Conservation (phyloP, 2,113 vertebrate genomes). For the Percopsis transmontana region DNA sequence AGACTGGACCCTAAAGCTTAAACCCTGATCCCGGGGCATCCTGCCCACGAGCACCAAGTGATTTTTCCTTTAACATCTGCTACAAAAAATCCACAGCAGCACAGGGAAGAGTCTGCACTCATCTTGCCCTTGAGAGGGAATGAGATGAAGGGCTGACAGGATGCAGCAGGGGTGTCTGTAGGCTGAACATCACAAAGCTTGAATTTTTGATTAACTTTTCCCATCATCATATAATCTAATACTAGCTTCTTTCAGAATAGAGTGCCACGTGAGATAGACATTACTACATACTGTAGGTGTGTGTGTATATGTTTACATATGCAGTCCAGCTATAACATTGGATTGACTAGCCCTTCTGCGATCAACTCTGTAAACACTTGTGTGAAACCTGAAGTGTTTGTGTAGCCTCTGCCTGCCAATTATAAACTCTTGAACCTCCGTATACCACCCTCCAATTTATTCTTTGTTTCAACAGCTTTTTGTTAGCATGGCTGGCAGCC, state of each 20-base stretch:
- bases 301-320: too few relatives aligned
- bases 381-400: conserved; percentile 29
- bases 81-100: conserved; percentile 36
- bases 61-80: conserved; percentile 74
- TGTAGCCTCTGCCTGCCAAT: conserved; percentile 30
- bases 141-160: conserved; percentile 29
- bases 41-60: conserved; percentile 59
- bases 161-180: conserved; percentile 24
- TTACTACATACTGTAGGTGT: background rate
- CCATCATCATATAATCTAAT: background rate
- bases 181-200: conserved; percentile 19
- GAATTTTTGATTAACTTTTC: too few relatives aligned
- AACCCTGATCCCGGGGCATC: conserved; percentile 62
- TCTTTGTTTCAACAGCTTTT: conserved; percentile 53
- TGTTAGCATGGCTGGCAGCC: conserved; percentile 51
- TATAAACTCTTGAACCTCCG: conserved; percentile 50
- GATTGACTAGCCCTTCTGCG: background rate
- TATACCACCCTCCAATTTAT: conserved; percentile 43
- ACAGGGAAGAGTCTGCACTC: conserved; percentile 52
- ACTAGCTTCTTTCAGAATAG: background rate
- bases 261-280: background rate
- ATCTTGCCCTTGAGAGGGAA: conserved; percentile 65
- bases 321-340: too few relatives aligned
- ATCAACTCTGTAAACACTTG: conserved; percentile 10
- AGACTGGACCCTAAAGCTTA: conserved; percentile 64